Conservation (phyloP, 2,113 vertebrate genomes). For the Indicator indicator region DNA sequence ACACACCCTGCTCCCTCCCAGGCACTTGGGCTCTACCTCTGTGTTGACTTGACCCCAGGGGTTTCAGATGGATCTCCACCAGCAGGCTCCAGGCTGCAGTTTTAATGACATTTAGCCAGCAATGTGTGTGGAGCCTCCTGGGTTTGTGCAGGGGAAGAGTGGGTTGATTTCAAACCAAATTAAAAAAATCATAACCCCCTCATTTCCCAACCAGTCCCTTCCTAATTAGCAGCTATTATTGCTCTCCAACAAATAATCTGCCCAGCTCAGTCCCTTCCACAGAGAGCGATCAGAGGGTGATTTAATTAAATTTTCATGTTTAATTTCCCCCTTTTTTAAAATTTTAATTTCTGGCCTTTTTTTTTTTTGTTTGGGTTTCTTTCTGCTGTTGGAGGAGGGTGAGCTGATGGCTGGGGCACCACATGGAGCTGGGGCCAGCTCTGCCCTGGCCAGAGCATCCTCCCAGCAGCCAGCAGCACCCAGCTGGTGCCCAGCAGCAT, state of each 20-base stretch:
- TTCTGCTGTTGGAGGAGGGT: background rate
- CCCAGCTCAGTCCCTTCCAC: constrained; percentile 27
- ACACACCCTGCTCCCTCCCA: background rate
- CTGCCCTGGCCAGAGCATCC: background rate
- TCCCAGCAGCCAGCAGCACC: accelerated
- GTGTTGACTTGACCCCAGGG: constrained; percentile 1
- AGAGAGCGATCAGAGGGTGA: constrained; percentile 69
- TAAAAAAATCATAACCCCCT: background rate
- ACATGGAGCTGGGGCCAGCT: background rate
- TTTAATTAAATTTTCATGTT: constrained; percentile 81
- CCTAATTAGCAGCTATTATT: constrained; percentile 65
- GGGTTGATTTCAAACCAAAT: constrained; percentile 6
- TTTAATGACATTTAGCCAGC: constrained; percentile 5
- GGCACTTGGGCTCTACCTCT: background rate
- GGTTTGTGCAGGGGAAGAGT: background rate
- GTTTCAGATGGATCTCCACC: background rate
- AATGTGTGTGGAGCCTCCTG: background rate
- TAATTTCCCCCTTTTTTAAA: constrained; percentile 61
- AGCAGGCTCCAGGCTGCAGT: background rate
- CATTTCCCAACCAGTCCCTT: background rate
- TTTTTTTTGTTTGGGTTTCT: background rate
- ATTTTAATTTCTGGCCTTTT: background rate
- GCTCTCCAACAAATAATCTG: constrained; percentile 70
- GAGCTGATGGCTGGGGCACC: background rate
- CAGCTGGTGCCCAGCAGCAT: accelerated